Evolutionary conservation across 2,888 invertebrate genomes (phyloP).

Genomic region (Willowsia nigromaculata): DNA sequence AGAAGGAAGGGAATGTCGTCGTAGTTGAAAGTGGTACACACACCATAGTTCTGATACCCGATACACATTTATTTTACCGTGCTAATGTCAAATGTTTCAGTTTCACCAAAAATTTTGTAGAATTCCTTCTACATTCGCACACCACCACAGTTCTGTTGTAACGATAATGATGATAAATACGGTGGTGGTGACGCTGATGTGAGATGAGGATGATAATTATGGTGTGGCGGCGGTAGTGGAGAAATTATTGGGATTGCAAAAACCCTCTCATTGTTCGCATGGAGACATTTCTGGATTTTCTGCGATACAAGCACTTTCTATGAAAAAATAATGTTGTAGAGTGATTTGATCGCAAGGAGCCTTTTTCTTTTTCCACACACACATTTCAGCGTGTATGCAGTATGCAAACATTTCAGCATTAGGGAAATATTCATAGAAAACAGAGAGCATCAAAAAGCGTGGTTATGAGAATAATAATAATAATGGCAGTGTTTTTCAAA

Average conservation of each 20-base stretch:
- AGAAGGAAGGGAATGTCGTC: not conserved
- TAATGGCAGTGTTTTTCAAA: too few species aligned
- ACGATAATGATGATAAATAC: not conserved
- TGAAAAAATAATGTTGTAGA: not conserved
- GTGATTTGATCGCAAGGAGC: not conserved
- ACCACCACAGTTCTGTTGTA: not conserved
- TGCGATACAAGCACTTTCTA: not conserved
- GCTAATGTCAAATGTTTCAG: not conserved
- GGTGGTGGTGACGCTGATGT: not conserved
- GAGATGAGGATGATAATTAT: slow-evolving; percentile 28
- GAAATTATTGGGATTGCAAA: slow-evolving; percentile 28
- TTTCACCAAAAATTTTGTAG: slow-evolving; percentile 1
- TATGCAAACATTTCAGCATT: too few species aligned
- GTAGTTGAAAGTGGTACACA: not conserved
- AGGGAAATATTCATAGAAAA: too few species aligned
- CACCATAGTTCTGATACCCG: not conserved
- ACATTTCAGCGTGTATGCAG: too few species aligned
- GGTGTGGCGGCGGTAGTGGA: slow-evolving; percentile 9
- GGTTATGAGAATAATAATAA: too few species aligned
- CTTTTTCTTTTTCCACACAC: not conserved
- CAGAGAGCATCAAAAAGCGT: too few species aligned
- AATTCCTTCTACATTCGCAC: not conserved
- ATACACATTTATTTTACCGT: not conserved
- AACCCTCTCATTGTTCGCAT: slow-evolving; percentile 14
- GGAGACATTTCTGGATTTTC: not conserved